Base-by-base conservation (phyloP, 2,888 invertebrate genomes). In the Ceratothoa steindachneri region DNA sequence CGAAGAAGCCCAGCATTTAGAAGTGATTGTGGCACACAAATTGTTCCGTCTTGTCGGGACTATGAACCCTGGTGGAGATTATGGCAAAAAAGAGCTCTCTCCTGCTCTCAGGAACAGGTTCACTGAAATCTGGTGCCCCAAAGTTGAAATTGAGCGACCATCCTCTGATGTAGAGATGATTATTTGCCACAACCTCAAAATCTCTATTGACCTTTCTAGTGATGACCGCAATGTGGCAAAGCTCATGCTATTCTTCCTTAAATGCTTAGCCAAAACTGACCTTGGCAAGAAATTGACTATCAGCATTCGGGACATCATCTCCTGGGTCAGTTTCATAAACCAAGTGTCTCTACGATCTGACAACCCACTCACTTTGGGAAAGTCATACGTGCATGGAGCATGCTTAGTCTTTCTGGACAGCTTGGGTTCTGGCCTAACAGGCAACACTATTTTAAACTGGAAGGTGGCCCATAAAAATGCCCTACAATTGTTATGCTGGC, bases 41-140 rank as follows among this genome's bases (percentile, higher is more conserved):
- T 88, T 89, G 9, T 99, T 99, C 83, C 90, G 93, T 81, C 93
- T 99, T 82, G 88, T 98, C 74, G 96, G 95, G 1, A 99, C 99
- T 0, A 99, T 99, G 99, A 99, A 99, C 86, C 99, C 99, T 5
- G 97, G 98, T 12, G 98, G 98, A 0, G 99, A 99, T 87, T 99
- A 93, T 84, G 99, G 99, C 1, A 99, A 99, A 84, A 99, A 99
- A 84, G 99, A 99, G 85, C 88, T 88, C 64, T 81, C 80, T 24
- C 77, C 77, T n/a, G 77, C 78, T 29, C 83, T 99, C 98, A 87
- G 99, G 69, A 99, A 99, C 86, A 89, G 99, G 67, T 96, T 99
- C 82, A 98, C 99, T 0, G 99, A 99, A 86, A 95, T 99, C 24
- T 79, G 79, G 79, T 79, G 79, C 27, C 79, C 79, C 1, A 79